Conservation (phyloP, 2,113 vertebrate species). For the Melanerpes formicivorus region DNA sequence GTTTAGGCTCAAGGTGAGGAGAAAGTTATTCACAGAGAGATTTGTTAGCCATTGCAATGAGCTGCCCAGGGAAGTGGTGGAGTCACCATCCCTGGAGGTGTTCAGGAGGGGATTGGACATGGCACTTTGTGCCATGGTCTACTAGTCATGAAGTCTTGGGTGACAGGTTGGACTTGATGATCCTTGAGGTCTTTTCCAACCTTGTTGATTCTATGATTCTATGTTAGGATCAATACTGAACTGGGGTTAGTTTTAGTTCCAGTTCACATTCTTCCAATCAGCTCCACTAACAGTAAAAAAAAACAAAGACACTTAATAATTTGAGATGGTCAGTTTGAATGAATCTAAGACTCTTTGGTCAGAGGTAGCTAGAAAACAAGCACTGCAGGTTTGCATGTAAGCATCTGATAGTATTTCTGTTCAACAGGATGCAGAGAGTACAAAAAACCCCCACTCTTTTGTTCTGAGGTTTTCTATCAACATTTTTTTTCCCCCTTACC, state of each 20-base stretch:
- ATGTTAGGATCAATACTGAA: not conserved
- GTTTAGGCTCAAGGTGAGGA: no score
- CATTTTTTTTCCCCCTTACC: not conserved
- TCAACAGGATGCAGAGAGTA: conserved; percentile 9
- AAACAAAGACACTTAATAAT: not conserved
- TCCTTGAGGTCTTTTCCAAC: no score
- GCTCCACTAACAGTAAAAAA: not conserved
- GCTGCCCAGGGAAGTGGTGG: no score
- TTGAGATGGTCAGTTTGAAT: conserved; percentile 10
- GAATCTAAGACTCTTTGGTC: not conserved
- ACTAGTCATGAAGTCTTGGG: no score
- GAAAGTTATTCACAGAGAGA: no score
- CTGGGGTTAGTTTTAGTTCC: conserved; percentile 12
- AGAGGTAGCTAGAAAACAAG: not conserved
- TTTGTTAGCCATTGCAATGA: no score
- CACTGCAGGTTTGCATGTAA: conserved; percentile 19
- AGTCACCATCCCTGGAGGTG: no score
- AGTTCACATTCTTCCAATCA: not conserved
- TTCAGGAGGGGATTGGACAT: no score
- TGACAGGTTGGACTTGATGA: no score
- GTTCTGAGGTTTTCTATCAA: conserved; percentile 19
- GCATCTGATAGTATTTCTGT: not conserved
- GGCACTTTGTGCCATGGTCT: no score
- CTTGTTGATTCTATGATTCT: no score
- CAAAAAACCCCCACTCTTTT: conserved; percentile 50